Conservation (phyloP, 2,888 invertebrate genomes). For the Troglohyphantes excavatus region DNA sequence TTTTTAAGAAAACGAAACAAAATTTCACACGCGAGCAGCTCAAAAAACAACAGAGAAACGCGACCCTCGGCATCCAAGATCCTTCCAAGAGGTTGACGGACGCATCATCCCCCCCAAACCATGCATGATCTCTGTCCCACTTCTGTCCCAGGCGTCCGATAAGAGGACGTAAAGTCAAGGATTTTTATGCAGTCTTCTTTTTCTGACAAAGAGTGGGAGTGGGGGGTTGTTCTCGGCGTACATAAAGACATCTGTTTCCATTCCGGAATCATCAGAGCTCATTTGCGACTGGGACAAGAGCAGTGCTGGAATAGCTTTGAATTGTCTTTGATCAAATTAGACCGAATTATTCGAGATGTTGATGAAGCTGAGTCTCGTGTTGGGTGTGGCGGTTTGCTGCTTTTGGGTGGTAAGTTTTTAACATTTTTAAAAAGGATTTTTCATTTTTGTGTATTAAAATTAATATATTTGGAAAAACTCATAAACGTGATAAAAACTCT, state of each 20-base stretch:
- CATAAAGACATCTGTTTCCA: neutral
- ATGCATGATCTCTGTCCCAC: neutral
- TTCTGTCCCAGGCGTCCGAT: constrained; percentile 11
- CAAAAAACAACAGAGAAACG: no score
- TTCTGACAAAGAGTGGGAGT: neutral
- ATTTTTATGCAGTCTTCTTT: neutral
- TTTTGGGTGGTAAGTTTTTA: constrained; percentile 7
- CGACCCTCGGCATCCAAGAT: no score
- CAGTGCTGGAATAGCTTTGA: neutral
- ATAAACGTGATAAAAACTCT: no score
- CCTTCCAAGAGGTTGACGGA: no score
- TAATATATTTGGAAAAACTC: no score
- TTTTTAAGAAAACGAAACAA: no score
- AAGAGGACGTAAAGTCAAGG: constrained; percentile 18
- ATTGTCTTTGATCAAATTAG: neutral
- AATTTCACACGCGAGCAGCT: no score
- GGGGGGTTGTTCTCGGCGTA: neutral
- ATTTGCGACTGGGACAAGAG: neutral
- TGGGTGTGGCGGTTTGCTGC: neutral
- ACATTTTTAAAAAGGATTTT: neutral
- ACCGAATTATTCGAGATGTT: constrained; percentile 1
- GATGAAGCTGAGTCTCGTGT: neutral
- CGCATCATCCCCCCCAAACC: no score
- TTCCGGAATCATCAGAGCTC: neutral
- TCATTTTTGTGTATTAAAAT: neutral